Evolutionary conservation across 2,113 vertebrate species (phyloP).

Genomic region (Turnix velox): DNA sequence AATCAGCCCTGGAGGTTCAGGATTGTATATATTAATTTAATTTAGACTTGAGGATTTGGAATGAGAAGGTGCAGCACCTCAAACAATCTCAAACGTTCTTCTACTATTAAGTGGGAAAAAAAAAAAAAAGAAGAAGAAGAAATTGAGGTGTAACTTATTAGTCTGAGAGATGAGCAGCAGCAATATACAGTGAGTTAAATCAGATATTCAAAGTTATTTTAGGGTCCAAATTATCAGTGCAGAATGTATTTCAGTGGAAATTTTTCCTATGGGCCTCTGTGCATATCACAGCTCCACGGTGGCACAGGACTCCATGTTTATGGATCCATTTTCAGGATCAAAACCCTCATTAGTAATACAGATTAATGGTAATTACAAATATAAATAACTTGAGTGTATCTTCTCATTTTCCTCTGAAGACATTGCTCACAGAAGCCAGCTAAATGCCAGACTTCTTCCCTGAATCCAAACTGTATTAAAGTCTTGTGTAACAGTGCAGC

Average conservation of each 20-base stretch:
- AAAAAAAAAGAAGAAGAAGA: neutral
- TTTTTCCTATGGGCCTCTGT: conserved; percentile 53
- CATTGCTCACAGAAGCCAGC: conserved; percentile 44
- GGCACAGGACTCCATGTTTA: conserved; percentile 40
- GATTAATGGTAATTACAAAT: conserved; percentile 63
- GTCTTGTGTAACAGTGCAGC: conserved; percentile 23
- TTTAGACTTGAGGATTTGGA: neutral
- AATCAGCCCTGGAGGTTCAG: neutral
- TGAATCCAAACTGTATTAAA: conserved; percentile 49
- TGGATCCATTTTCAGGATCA: conserved; percentile 62
- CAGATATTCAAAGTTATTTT: conserved; percentile 31
- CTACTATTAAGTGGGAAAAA: neutral
- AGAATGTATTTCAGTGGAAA: conserved; percentile 31
- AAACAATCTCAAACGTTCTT: neutral
- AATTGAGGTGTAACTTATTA: neutral
- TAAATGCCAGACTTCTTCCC: conserved; percentile 40
- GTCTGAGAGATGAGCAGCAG: neutral
- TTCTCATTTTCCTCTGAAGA: conserved; percentile 48
- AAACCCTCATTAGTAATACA: conserved; percentile 61
- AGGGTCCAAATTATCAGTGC: neutral
- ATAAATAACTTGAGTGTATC: conserved; percentile 60
- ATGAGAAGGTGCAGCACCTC: neutral
- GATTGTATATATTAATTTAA: neutral
- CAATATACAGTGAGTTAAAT: neutral
- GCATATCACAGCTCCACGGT: conserved; percentile 15